A percentile compares a stretch with the other conserved stretches of the same genome.
phyloP scores from a whole-genome alignment of 2,113 vertebrate species.

The Pantherophis guttatus region DNA sequence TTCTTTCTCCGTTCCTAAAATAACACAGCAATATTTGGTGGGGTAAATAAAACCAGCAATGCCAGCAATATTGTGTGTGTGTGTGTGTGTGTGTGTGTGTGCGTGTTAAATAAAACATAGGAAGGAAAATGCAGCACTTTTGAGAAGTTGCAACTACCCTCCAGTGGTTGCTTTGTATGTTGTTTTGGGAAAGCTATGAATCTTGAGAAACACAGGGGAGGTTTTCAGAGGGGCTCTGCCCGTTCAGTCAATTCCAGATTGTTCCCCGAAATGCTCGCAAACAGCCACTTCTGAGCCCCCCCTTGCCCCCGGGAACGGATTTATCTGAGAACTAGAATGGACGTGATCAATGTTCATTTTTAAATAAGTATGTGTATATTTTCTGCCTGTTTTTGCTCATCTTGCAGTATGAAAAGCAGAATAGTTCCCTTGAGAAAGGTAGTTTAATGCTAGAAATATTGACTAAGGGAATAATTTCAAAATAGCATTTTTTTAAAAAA shows the following conservation, averaged over 20 bases:
- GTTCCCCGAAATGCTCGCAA: not conserved
- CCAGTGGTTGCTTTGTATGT: not conserved
- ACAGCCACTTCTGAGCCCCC: constrained; percentile 6
- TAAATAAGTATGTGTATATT: constrained; percentile 37
- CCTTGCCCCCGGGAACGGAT: not conserved
- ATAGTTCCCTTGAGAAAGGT: constrained; percentile 48
- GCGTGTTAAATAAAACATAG: not conserved
- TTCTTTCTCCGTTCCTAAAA: not conserved
- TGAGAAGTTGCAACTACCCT: not conserved
- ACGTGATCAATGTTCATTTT: constrained; percentile 9
- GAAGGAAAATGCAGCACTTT: not conserved
- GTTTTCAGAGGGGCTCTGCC: not conserved
- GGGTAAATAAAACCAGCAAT: not conserved
- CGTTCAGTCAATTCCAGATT: not conserved
- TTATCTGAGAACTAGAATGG: constrained; percentile 28
- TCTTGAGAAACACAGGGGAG: not conserved
- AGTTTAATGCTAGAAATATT: constrained; percentile 56
- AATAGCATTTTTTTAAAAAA: constrained; percentile 3
- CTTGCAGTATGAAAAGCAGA: constrained; percentile 35
- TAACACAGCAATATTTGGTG: not conserved
- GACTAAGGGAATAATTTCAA: constrained; percentile 50
- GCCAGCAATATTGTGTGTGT: not conserved
- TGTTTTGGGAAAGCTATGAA: not conserved
- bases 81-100: too few relatives aligned
- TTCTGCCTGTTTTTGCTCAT: constrained; percentile 37